A percentile compares a stretch with the other conserved stretches of the same genome.
These are phyloP conservation scores for Crypturellus tataupa DNA, from an alignment of 2,797 vertebrate genomes.

Conservation along the genomic window DNA sequence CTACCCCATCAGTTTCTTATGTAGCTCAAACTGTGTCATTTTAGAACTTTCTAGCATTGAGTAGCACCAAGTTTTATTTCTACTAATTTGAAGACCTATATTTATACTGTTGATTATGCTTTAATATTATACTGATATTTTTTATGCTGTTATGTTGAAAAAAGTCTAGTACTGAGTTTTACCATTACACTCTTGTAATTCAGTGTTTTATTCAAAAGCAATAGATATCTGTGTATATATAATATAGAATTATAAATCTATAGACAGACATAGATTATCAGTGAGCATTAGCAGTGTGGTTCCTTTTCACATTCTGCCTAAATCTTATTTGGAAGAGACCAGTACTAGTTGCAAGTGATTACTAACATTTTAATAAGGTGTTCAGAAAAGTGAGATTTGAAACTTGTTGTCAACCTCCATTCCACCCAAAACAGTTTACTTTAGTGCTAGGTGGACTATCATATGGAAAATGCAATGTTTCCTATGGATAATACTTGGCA, in stretches of 20 bases:
- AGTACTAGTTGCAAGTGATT: not conserved
- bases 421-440: not conserved
- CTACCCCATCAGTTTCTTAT: not conserved
- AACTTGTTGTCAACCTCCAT: not conserved
- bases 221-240: not conserved
- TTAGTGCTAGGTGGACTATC: not conserved
- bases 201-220: conserved; percentile 16
- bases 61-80: conserved; percentile 1
- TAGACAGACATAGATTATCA: not conserved
- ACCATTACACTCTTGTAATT: not conserved
- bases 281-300: not conserved
- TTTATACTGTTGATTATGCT: conserved; percentile 5
- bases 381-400: conserved; percentile 11
- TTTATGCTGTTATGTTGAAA: not conserved
- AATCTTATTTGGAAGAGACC: not conserved
- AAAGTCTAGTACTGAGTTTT: not conserved
- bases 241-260: not conserved
- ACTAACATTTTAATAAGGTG: not conserved
- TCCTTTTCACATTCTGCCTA: not conserved
- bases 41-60: conserved; percentile 9
- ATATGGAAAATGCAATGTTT: not conserved
- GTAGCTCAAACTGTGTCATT: not conserved
- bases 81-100: not conserved
- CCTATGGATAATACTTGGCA: not conserved
- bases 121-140: not conserved